Conservation (phyloP, 2,113 vertebrate species). For the Etheostoma spectabile region DNA sequence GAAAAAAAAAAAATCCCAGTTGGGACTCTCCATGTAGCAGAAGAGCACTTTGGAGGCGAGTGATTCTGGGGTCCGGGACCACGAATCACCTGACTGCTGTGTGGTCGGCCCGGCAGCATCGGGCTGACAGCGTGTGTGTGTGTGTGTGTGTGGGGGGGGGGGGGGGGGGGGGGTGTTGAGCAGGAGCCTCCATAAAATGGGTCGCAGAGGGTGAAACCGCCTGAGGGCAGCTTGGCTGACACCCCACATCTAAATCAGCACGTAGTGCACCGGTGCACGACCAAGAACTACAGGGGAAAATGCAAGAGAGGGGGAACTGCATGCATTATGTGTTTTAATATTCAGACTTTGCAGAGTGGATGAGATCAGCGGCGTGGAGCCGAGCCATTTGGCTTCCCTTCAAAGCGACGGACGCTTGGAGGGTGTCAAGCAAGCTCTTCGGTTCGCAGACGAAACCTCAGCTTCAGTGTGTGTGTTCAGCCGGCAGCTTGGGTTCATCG, state of each 20-base stretch:
- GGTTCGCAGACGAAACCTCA: constrained; percentile 36
- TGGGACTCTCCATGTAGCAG: constrained; percentile 4
- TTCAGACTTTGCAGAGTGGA: constrained; percentile 65
- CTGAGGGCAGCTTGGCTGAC: constrained; percentile 68
- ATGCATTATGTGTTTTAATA: constrained; percentile 70
- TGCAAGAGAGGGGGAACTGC: constrained; percentile 49
- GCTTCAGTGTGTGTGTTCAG: neutral
- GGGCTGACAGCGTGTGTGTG: constrained; percentile 47
- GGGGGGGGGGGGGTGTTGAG: constrained; percentile 37
- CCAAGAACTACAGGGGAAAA: constrained; percentile 49
- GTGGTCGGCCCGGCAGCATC: constrained; percentile 44
- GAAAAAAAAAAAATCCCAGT: neutral
- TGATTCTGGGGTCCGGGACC: constrained; percentile 41
- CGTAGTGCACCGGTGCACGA: constrained; percentile 57
- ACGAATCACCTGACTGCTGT: constrained; percentile 52
- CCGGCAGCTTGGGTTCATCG: too few species aligned
- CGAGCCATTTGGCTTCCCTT: constrained; percentile 72
- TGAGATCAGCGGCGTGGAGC: constrained; percentile 63
- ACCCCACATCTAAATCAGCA: constrained; percentile 70
- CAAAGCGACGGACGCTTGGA: constrained; percentile 58
- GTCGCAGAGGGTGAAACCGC: constrained; percentile 65
- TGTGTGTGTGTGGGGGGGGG: too few species aligned
- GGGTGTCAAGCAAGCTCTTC: constrained; percentile 30
- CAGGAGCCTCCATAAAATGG: constrained; percentile 66
- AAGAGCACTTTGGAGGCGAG: constrained; percentile 10